Conservation (phyloP, 2,888 invertebrate species). For the Laspeyria flexula region DNA sequence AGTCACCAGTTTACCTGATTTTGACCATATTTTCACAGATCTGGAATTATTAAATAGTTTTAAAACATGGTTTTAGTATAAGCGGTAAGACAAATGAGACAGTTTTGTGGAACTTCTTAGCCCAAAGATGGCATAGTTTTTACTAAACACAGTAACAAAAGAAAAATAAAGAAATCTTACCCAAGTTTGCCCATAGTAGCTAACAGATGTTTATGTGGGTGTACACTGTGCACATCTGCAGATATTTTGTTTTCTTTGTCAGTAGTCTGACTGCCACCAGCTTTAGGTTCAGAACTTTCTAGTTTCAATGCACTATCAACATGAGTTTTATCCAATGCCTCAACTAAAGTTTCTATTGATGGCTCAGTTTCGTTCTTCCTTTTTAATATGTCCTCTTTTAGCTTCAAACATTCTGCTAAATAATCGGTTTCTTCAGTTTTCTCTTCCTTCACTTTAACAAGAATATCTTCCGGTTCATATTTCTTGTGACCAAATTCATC, state of each 20-base stretch:
- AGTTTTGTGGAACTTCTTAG: too few species aligned
- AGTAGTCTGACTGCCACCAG: slow-evolving; percentile 2
- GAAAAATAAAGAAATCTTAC: slow-evolving; percentile 58
- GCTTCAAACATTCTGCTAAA: slow-evolving; percentile 72
- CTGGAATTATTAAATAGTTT: slow-evolving; percentile 58
- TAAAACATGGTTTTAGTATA: slow-evolving; percentile 3
- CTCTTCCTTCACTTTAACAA: slow-evolving; percentile 62
- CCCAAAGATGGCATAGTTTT: too few species aligned
- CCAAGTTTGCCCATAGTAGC: slow-evolving; percentile 89
- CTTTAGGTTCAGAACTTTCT: slow-evolving; percentile 11
- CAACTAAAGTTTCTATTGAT: slow-evolving; percentile 68
- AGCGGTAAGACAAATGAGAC: too few species aligned
- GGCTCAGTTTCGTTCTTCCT: slow-evolving; percentile 63
- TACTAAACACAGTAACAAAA: too few species aligned
- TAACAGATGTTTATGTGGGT: slow-evolving; percentile 84
- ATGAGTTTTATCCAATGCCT: slow-evolving; percentile 71
- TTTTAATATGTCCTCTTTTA: slow-evolving; percentile 71
- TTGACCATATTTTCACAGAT: slow-evolving; percentile 88
- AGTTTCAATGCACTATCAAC: slow-evolving; percentile 39
- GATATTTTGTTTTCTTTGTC: not conserved
- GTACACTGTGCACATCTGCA: slow-evolving; percentile 46
- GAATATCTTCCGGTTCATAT: slow-evolving; percentile 70
- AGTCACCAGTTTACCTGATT: slow-evolving; percentile 83
- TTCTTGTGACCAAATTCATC: slow-evolving; percentile 83
- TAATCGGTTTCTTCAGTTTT: slow-evolving; percentile 56